Evolutionary conservation across 2,888 invertebrate species (phyloP).

Genomic region (Eupelmus urozonus): DNA sequence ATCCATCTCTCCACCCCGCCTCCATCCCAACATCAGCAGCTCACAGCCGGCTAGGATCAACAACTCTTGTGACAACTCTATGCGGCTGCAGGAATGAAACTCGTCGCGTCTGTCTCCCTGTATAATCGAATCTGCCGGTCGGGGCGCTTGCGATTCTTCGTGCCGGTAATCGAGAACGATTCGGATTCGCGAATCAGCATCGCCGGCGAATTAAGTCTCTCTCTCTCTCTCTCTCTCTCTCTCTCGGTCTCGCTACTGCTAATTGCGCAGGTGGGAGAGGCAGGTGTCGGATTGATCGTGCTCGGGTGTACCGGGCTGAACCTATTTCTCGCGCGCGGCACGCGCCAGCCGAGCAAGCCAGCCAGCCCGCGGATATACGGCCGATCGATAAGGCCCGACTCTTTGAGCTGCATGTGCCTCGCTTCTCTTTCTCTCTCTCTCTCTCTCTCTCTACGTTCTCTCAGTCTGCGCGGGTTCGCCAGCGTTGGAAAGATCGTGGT

Average conservation of each 20-base stretch:
- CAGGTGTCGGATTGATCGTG: constrained; percentile 62
- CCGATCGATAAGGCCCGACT: constrained; percentile 53
- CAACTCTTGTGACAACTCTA: too few relatives aligned
- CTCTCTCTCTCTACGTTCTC: not conserved
- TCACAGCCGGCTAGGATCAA: too few relatives aligned
- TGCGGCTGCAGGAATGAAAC: too few relatives aligned
- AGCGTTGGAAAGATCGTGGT: too few relatives aligned
- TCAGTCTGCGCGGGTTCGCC: too few relatives aligned
- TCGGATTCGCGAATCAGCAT: constrained; percentile 72
- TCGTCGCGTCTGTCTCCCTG: too few relatives aligned
- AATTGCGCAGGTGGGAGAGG: too few relatives aligned
- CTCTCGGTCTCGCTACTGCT: constrained; percentile 62
- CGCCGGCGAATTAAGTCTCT: constrained; percentile 67
- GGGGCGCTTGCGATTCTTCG: constrained; percentile 49
- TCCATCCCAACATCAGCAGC: too few relatives aligned
- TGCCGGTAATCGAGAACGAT: constrained; percentile 63
- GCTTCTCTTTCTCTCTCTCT: too few relatives aligned
- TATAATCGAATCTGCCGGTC: not conserved
- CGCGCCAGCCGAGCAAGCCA: not conserved
- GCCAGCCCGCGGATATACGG: constrained; percentile 27
- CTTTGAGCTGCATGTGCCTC: too few relatives aligned
- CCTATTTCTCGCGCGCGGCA: constrained; percentile 29
- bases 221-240: constrained; percentile 56
- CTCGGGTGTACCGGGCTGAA: constrained; percentile 56
- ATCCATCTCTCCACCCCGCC: too few relatives aligned